phyloP scores from a whole-genome alignment of 2,797 vertebrate genomes.

The Rhinophrynus dorsalis region DNA sequence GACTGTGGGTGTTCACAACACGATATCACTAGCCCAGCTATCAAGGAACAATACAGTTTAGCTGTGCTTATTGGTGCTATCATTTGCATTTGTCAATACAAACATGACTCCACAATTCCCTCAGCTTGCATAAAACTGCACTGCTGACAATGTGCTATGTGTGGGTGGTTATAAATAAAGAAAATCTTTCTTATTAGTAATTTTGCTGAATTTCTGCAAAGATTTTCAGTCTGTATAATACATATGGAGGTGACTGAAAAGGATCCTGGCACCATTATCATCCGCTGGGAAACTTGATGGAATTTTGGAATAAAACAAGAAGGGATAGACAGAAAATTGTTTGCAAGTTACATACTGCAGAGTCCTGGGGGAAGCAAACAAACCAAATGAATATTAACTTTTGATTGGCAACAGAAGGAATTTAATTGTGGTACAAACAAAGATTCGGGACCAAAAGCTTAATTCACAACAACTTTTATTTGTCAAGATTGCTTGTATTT shows the following conservation, averaged over 20 bases:
- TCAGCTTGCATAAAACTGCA: conserved; percentile 7
- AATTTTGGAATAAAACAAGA: neutral
- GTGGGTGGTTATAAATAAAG: conserved; percentile 36
- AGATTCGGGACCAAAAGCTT: neutral
- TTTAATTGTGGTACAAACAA: neutral
- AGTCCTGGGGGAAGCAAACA: neutral
- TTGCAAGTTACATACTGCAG: neutral
- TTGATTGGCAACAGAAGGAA: neutral
- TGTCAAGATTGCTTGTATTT: neutral
- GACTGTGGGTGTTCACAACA: no score
- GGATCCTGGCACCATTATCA: neutral
- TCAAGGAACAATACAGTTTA: neutral
- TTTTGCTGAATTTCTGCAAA: no score
- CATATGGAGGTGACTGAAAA: neutral
- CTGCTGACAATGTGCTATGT: conserved; percentile 4
- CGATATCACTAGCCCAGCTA: no score
- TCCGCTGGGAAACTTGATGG: neutral
- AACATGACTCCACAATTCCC: conserved; percentile 19
- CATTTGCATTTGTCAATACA: conserved; percentile 11
- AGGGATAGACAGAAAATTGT: neutral
- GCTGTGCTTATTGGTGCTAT: neutral
- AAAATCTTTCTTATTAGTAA: no score
- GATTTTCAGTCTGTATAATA: neutral
- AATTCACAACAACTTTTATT: neutral
- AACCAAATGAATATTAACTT: neutral